Percentiles rank a stretch among this genome's conserved stretches.
Conservation (phyloP, 2,113 vertebrate genomes). For the Paramormyrops kingsleyae region DNA sequence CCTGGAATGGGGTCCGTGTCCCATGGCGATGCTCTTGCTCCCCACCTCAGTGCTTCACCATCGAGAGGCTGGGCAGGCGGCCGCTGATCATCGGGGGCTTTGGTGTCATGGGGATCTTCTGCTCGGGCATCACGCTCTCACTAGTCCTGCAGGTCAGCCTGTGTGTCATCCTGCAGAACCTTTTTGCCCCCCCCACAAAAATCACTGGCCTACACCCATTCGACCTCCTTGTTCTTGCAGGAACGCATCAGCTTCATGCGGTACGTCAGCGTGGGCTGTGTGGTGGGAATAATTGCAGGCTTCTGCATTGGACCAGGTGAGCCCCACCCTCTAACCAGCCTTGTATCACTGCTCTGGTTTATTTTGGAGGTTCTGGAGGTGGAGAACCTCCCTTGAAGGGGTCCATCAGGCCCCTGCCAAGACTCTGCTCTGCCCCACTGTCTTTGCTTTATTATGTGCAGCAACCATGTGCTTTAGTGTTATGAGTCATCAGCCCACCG, state of each 20-base stretch:
- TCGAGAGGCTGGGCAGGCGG: conserved; percentile 76
- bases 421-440: background rate
- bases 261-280: conserved; percentile 72
- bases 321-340: background rate
- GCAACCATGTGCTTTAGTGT: background rate
- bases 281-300: conserved; percentile 80
- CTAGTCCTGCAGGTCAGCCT: conserved; percentile 70
- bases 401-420: background rate
- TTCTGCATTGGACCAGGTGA: conserved; percentile 85
- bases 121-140: conserved; percentile 70
- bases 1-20: background rate
- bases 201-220: background rate
- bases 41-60: conserved; percentile 73
- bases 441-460: background rate
- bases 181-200: background rate
- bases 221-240: conserved; percentile 41
- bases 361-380: background rate
- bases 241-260: conserved; percentile 64
- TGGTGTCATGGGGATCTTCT: conserved; percentile 75
- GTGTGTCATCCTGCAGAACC: background rate
- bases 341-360: background rate
- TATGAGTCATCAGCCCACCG: background rate
- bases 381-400: background rate
- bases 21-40: accelerated
- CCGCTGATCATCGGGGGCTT: conserved; percentile 77